Evolutionary conservation across 2,888 invertebrate species (phyloP).

Genomic region (Phengaris arion): DNA sequence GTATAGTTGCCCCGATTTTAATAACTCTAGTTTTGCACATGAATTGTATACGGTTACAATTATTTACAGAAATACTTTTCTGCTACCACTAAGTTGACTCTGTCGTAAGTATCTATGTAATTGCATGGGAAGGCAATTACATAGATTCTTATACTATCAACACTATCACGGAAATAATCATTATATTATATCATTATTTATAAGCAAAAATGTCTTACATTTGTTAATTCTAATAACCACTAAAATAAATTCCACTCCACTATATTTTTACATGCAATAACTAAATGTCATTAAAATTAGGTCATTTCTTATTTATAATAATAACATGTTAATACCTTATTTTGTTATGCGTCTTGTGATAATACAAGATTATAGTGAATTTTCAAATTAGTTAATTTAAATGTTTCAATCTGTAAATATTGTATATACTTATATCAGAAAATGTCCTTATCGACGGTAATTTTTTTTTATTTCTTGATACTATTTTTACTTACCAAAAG

Average conservation of each 20-base stretch:
- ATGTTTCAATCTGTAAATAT: conserved; percentile 7
- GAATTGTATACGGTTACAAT: too few species aligned
- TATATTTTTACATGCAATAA: neutral
- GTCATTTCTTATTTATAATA: neutral
- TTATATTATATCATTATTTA: too few species aligned
- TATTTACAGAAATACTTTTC: too few species aligned
- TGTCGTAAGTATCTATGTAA: too few species aligned
- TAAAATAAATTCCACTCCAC: neutral
- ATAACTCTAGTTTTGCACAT: too few species aligned
- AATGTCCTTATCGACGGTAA: neutral
- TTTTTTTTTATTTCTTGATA: neutral
- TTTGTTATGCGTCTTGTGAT: neutral
- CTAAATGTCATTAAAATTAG: neutral
- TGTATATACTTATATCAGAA: neutral
- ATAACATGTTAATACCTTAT: neutral
- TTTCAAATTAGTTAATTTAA: neutral
- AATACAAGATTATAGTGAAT: neutral
- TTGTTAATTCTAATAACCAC: neutral
- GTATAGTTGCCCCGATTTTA: too few species aligned
- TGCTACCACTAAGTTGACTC: too few species aligned
- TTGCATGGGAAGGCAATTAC: too few species aligned
- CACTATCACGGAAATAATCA: neutral
- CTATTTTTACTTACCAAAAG: neutral
- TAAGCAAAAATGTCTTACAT: neutral
- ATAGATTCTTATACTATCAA: neutral